phyloP scores from a whole-genome alignment of 2,888 invertebrate genomes.

The Mayetiola destructor region DNA sequence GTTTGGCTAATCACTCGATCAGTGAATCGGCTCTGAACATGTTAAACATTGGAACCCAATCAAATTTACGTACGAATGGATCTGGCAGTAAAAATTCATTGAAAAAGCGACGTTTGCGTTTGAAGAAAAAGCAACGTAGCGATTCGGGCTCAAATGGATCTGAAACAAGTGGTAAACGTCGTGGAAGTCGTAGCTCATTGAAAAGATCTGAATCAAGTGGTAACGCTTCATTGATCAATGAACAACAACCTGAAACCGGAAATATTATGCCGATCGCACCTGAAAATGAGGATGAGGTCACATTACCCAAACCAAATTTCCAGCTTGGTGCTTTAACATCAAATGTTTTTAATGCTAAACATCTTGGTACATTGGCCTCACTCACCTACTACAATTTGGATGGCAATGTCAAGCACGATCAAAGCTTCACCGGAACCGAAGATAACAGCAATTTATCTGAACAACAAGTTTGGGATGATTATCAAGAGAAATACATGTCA shows the following conservation, averaged over 20 bases:
- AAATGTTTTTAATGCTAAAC: slow-evolving; percentile 26
- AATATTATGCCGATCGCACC: slow-evolving; percentile 42
- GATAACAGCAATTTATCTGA: slow-evolving; percentile 75
- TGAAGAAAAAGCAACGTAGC: slow-evolving; percentile 37
- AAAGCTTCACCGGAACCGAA: slow-evolving; percentile 48
- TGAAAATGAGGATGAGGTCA: slow-evolving; percentile 52
- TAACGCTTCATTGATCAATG: slow-evolving; percentile 44
- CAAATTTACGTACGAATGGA: slow-evolving; percentile 23
- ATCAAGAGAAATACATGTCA: slow-evolving; percentile 87
- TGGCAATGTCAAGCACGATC: slow-evolving; percentile 36
- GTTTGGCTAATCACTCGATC: slow-evolving; percentile 57
- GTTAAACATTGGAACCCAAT: slow-evolving; percentile 28
- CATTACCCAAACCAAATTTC: slow-evolving; percentile 44
- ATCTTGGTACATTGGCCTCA: slow-evolving; percentile 33
- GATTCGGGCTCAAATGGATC: slow-evolving; percentile 44
- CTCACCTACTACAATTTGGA: slow-evolving; percentile 32
- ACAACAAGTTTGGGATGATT: slow-evolving; percentile 89
- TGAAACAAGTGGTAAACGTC: slow-evolving; percentile 17
- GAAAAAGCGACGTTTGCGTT: slow-evolving; percentile 31
- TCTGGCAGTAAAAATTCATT: slow-evolving; percentile 34
- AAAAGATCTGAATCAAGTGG: slow-evolving; percentile 65
- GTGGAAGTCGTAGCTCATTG: slow-evolving; percentile 34
- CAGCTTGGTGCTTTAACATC: slow-evolving; percentile 44
- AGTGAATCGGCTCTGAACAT: slow-evolving; percentile 80
- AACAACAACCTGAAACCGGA: slow-evolving; percentile 33